Evolutionary conservation across 1,140 invertebrate genomes (phyloP), one percentile per base, ranked within the genome.

Genomic region (Ips nitidus): DNA sequence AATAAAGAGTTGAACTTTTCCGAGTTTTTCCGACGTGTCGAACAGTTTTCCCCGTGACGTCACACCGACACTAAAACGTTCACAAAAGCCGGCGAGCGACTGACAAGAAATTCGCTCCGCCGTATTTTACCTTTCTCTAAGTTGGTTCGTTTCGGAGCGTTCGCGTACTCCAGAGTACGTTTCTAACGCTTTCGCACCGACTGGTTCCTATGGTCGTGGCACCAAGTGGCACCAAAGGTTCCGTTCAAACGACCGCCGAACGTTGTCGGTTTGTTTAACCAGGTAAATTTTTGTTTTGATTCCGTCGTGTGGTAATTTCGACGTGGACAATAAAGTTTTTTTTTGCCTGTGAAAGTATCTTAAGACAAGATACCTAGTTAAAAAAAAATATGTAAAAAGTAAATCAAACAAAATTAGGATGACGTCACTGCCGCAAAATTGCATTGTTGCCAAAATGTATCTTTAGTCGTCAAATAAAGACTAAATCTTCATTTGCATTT

Each of bases 41-140:
- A 5, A 38, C 3, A 50, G 47, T 55, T 56, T 65, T 53, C n/a
- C 37, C 52, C 52, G 52, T 37, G 40, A 43, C 63, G 52, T 65
- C 52, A 56, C 6, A 6, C 22, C 22, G 22, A 22, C 22, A 22
- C 22, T 40, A 41, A 52, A 61, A 47, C 63, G 36, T 52, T 22
- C 37, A 43, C 63, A 55, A 65, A 65, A 65, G 63, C 63, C 63
- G 63, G 63, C 41, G 39, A 55, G n/a, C 52, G 63, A 65, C 63
- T 65, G 52, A 65, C 63, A 65, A 55, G 52, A 43, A 52, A 52
- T 63, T 52, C 50, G 41, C 63, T 43, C 41, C 41, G 7, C 52
- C 36, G 22, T 65, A 56, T 65, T 65, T 65, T 65, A 55, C 63
- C 63, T 65, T 65, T 65, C 63, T 65, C 63, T 43, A 65, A 56